phyloP scores from a whole-genome alignment of 35 echinoderm and acorn worm genomes.

The Nesometra sesokonis region DNA sequence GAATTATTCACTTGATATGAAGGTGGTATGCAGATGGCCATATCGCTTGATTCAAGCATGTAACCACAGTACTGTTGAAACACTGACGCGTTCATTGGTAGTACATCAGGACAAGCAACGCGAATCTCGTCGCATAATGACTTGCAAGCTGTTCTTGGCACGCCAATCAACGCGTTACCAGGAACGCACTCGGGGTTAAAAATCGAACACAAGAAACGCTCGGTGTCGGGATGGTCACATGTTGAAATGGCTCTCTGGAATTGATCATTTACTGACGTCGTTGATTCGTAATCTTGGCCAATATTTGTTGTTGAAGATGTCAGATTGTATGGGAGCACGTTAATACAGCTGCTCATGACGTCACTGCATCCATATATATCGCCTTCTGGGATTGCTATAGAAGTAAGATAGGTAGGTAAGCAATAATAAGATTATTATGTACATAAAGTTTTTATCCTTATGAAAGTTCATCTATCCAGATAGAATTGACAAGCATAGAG shows the following conservation, averaged over 20 bases:
- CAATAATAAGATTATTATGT: too few relatives aligned
- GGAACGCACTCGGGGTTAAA: not conserved
- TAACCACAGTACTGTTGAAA: not conserved
- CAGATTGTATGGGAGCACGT: not conserved
- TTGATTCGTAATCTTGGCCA: not conserved
- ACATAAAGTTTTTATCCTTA: too few relatives aligned
- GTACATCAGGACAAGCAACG: not conserved
- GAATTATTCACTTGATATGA: not conserved
- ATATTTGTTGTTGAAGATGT: not conserved
- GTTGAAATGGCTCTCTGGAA: not conserved
- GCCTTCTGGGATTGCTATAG: not conserved
- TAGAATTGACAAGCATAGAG: too few relatives aligned
- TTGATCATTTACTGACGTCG: not conserved
- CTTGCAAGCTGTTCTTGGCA: not conserved
- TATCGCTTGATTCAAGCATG: not conserved
- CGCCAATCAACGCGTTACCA: not conserved
- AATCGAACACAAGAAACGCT: not conserved
- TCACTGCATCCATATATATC: not conserved
- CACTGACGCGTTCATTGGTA: not conserved
- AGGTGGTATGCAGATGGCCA: not conserved
- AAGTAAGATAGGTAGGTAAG: not conserved
- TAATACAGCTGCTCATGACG: not conserved
- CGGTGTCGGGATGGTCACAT: not conserved
- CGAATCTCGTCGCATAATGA: not conserved
- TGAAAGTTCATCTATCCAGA: too few relatives aligned